A percentile compares a stretch with the other conserved stretches of the same genome.
These are phyloP conservation scores for Dunckerocampus dactyliophorus DNA, from an alignment of 2,113 vertebrate species.

Conservation along the genomic window DNA sequence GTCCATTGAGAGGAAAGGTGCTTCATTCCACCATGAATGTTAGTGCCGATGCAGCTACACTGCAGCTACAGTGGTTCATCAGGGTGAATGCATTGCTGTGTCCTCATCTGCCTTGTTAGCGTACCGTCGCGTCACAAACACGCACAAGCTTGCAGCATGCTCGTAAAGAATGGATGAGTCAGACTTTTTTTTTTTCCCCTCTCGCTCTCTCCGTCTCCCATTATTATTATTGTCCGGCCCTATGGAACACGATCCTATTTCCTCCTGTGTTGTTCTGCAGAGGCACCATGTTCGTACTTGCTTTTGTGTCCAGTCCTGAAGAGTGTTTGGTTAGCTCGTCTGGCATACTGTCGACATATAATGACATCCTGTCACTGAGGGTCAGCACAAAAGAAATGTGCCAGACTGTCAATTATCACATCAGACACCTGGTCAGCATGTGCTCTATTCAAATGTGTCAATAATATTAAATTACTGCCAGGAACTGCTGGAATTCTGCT, in stretches of 20 bases:
- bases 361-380: slow-evolving; percentile 33
- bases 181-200: slow-evolving; percentile 23
- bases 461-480: slow-evolving; percentile 25
- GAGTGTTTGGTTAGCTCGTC: slow-evolving; percentile 20
- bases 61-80: slow-evolving; percentile 18
- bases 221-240: slow-evolving; percentile 39
- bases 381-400: background rate
- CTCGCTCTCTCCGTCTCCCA: slow-evolving; percentile 19
- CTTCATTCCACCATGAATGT: background rate
- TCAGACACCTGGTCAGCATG: slow-evolving; percentile 4
- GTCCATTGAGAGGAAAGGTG: background rate
- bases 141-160: background rate
- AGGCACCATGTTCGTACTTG: slow-evolving; percentile 30
- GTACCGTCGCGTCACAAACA: slow-evolving; percentile 15
- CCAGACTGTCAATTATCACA: background rate
- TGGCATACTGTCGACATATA: slow-evolving; percentile 28
- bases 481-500: slow-evolving; percentile 7
- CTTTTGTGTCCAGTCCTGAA: slow-evolving; percentile 12
- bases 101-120: slow-evolving; percentile 25
- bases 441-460: background rate
- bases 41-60: too few relatives aligned
- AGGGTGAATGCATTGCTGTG: slow-evolving; percentile 30
- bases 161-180: slow-evolving; percentile 33
- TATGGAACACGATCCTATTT: slow-evolving; percentile 50
- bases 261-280: slow-evolving; percentile 27